Percentiles rank a stretch among this genome's conserved stretches.
phyloP scores from a whole-genome alignment of 2,797 vertebrate genomes.

The Eleutherodactylus coqui region DNA sequence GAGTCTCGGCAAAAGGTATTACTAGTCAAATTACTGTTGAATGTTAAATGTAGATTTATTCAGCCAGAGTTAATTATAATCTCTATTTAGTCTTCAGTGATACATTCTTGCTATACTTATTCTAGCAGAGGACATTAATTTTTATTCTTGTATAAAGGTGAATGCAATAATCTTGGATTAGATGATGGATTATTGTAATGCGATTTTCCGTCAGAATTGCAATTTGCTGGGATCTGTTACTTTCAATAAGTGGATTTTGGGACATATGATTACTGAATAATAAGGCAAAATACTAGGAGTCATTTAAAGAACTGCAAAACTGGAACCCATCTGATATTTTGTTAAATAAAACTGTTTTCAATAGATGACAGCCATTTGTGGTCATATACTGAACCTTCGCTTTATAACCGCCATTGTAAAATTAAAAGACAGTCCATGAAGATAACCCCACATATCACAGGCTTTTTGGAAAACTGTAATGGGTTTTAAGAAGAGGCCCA shows the following conservation, averaged over 20 bases:
- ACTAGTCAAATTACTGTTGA: conserved; percentile 71
- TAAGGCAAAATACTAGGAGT: not conserved
- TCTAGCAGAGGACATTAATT: conserved; percentile 82
- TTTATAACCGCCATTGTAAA: not conserved
- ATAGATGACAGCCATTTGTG: not conserved
- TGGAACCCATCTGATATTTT: not conserved
- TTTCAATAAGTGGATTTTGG: conserved; percentile 13
- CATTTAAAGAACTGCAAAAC: not conserved
- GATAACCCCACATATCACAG: no score
- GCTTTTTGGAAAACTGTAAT: no score
- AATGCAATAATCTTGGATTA: conserved; percentile 79
- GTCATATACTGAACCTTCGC: not conserved
- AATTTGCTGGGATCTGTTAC: conserved; percentile 66
- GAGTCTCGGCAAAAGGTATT: conserved; percentile 65
- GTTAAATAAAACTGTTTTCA: not conserved
- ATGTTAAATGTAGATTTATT: conserved; percentile 80
- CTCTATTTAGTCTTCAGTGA: conserved; percentile 80
- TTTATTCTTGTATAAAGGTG: conserved; percentile 79
- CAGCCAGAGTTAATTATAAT: conserved; percentile 81
- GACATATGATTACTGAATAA: conserved; percentile 26
- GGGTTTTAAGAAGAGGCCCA: no score
- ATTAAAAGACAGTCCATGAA: no score
- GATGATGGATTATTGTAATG: conserved; percentile 79
- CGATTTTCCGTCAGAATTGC: conserved; percentile 75
- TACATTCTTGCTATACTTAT: conserved; percentile 78